Percentiles rank a stretch among this genome's conserved stretches.
phyloP scores from a whole-genome alignment of 2,113 vertebrate genomes.

The Nycticryphes semicollaris region DNA sequence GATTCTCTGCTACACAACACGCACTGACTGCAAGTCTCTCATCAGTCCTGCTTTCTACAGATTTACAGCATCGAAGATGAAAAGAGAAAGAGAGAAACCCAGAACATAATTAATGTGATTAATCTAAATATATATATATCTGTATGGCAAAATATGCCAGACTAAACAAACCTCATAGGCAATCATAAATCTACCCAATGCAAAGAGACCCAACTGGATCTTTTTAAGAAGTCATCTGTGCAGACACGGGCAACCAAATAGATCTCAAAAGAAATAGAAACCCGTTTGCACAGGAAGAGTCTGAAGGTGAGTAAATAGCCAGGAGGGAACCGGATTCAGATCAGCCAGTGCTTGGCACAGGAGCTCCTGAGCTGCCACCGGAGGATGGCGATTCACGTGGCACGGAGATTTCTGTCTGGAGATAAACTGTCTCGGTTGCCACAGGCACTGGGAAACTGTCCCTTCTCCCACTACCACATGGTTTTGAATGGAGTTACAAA shows the following conservation, averaged over 20 bases:
- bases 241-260: background rate
- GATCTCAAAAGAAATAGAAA: background rate
- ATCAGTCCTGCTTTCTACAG: background rate
- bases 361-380: rapidly evolving
- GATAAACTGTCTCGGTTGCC: background rate
- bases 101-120: background rate
- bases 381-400: rapidly evolving
- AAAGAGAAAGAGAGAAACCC: background rate
- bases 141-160: background rate
- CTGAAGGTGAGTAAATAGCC: background rate
- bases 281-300: background rate
- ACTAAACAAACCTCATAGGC: background rate
- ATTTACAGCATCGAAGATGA: background rate
- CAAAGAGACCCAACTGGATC: background rate
- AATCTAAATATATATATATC: background rate
- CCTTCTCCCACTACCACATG: background rate
- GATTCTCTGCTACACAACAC: background rate
- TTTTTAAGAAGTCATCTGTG: background rate
- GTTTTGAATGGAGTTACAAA: background rate
- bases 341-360: background rate
- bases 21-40: background rate
- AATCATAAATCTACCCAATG: background rate
- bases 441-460: background rate
- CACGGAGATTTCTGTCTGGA: background rate
- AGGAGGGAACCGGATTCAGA: background rate